Base-by-base conservation (phyloP, 1,140 invertebrate genomes). In the Bombus pascuorum region DNA sequence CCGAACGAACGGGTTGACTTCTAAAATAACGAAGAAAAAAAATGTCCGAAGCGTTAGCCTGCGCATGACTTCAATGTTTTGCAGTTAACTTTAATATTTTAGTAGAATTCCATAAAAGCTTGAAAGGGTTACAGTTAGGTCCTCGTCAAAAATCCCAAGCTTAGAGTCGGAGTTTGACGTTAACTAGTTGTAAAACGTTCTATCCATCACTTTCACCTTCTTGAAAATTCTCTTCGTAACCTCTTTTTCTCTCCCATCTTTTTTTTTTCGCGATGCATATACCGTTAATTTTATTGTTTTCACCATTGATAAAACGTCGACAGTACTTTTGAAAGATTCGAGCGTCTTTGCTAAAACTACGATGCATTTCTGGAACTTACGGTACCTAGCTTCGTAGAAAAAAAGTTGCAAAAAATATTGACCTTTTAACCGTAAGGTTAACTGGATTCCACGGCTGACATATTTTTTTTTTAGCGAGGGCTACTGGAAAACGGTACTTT, bases 71-170 rank as follows among this genome's bases (percentile, higher is more conserved):
- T 47, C 2, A 6, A 22, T 22, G 34, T 44, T 81, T 77, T 68
- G 57, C 42, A 89, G 13, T 89, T 92, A 76, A 91, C 87, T 92
- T 92, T 87, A 88, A 72, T 88, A 88, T 92, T 93, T 93, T 92
- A 91, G 77, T 75, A 13, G 32, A 77, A 78, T 77, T 79, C 66
- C 57, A 53, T 77, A 53, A 53, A 53, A 5, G 47, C 47, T 34
- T 75, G 47, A 86, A 89, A 93, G 89, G 91, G 89, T 93, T 92
- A 79, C 76, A 84, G 89, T 90, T 88, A 82, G 62, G 65, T 86
- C 44, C 10, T 3, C 42, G 34, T 18, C 28, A 34, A 62, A 57
- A 42, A 68, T 74, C 13, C 81, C 37, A 28, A 22, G 72, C 78
- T 47, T 22, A 9, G n/a, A 10, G n/a, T 34, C 42, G 18, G 1